Conservation (phyloP, 2,113 vertebrate genomes). For the Orthonyx spaldingii region DNA sequence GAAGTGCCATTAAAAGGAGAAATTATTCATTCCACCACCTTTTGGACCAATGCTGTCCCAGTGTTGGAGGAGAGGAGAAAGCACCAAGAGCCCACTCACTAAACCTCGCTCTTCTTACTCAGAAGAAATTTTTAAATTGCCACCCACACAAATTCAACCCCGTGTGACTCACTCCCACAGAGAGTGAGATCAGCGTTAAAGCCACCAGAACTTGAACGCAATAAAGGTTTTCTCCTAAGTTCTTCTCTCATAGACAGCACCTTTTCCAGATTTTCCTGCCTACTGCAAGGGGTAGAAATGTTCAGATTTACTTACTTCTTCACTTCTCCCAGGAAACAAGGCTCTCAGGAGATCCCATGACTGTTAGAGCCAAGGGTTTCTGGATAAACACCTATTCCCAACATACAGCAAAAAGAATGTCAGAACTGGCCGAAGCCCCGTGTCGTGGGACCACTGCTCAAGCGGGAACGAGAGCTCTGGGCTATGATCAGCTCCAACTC, state of each 20-base stretch:
- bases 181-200: slow-evolving; percentile 14
- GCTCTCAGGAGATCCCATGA: neutral
- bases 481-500: neutral
- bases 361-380: neutral
- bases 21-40: neutral
- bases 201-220: neutral
- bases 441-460: neutral
- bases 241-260: neutral
- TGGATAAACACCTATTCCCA: neutral
- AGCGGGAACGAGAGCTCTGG: neutral
- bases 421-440: neutral
- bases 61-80: slow-evolving; percentile 15
- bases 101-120: neutral
- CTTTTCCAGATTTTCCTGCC: neutral
- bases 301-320: neutral
- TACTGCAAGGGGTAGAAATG: neutral
- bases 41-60: neutral
- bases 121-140: slow-evolving; percentile 16
- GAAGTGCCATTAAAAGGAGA: neutral
- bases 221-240: neutral
- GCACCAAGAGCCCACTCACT: neutral
- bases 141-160: slow-evolving; percentile 6
- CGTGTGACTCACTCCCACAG: neutral
- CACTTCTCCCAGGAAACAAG: neutral
- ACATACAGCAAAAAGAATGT: neutral